phyloP scores from a whole-genome alignment of 1,140 invertebrate genomes.

The Hetaerina americana region DNA sequence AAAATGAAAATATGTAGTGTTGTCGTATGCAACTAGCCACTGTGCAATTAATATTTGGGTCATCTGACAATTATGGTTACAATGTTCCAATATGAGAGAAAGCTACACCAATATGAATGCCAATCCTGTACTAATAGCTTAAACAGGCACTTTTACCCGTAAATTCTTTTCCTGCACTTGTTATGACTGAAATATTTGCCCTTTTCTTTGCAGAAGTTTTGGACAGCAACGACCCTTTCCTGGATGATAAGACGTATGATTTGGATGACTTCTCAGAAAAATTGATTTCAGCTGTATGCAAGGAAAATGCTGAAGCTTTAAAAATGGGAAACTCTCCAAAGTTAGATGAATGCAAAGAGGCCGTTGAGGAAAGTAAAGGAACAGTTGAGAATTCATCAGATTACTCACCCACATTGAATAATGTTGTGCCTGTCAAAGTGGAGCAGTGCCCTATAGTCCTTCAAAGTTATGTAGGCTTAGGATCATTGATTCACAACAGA shows the following conservation, averaged over 20 bases:
- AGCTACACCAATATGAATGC: too few species aligned
- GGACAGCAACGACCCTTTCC: too few species aligned
- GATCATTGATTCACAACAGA: constrained; percentile 69
- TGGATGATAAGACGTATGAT: constrained; percentile 34
- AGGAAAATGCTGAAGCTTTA: constrained; percentile 18
- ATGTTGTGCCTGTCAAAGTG: constrained; percentile 35
- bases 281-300: constrained; percentile 32
- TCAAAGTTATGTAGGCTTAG: constrained; percentile 64
- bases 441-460: constrained; percentile 58
- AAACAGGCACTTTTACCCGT: too few species aligned
- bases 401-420: constrained; percentile 11
- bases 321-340: background rate
- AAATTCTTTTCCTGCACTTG: too few species aligned
- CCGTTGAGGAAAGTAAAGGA: background rate
- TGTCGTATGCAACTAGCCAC: too few species aligned
- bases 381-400: background rate
- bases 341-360: background rate
- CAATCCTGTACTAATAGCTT: too few species aligned
- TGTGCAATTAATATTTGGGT: too few species aligned
- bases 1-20: too few species aligned
- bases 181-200: too few species aligned
- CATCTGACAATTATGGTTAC: too few species aligned
- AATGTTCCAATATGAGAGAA: too few species aligned
- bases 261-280: constrained; percentile 41
- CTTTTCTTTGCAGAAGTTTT: too few species aligned